Conservation (phyloP, 1,140 invertebrate genomes). For the Scaptomyza montana region DNA sequence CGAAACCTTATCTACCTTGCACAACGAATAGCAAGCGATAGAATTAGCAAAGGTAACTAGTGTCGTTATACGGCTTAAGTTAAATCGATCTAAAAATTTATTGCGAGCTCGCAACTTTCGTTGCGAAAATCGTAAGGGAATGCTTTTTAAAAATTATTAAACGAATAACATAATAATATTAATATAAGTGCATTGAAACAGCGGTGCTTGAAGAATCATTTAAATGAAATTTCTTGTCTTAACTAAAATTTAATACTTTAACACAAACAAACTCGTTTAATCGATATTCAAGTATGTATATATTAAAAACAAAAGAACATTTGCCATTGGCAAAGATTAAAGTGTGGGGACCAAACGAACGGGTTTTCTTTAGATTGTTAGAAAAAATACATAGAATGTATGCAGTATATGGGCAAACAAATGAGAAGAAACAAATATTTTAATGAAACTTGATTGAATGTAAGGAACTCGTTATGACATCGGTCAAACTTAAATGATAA, state of each 20-base stretch:
- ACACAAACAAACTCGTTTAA: slow-evolving; percentile 19
- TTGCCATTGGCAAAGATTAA: slow-evolving; percentile 28
- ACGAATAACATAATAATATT: background rate
- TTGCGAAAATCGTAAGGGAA: background rate
- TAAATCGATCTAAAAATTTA: slow-evolving; percentile 1
- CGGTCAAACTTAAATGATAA: background rate
- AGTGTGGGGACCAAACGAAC: slow-evolving; percentile 16
- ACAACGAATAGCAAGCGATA: slow-evolving; percentile 10
- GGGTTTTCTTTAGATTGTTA: slow-evolving; percentile 9
- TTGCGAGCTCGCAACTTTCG: background rate
- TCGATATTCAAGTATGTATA: slow-evolving; percentile 4
- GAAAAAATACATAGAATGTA: background rate
- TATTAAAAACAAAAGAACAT: slow-evolving; percentile 17
- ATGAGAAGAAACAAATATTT: background rate
- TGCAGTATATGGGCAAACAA: background rate
- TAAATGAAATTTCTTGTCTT: slow-evolving; percentile 25
- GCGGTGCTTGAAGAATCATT: background rate
- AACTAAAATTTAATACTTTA: slow-evolving; percentile 23
- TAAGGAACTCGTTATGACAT: slow-evolving; percentile 10
- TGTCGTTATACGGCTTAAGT: slow-evolving; percentile 1
- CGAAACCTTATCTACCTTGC: slow-evolving; percentile 5
- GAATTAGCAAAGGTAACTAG: background rate
- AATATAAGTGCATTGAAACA: slow-evolving; percentile 14
- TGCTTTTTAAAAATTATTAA: background rate
- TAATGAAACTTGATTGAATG: background rate